phyloP scores from a whole-genome alignment of 2,888 invertebrate species.

The Nephrotoma flavescens region DNA sequence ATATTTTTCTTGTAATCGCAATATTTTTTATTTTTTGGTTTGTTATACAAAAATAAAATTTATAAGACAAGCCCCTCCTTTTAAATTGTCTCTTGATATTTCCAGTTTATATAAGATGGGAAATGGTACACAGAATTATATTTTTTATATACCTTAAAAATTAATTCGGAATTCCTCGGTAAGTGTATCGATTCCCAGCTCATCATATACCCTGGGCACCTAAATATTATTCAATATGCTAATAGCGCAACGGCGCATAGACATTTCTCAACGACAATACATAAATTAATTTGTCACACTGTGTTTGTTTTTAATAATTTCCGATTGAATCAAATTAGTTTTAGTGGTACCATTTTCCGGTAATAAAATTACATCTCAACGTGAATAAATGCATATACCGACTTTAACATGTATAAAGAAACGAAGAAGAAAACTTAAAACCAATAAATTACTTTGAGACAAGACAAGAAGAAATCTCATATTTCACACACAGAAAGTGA shows the following conservation, averaged over 20 bases:
- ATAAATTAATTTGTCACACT: not conserved
- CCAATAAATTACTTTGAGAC: not conserved
- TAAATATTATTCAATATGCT: not conserved
- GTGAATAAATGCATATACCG: not conserved
- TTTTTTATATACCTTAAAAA: too few relatives aligned
- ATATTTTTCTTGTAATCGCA: not conserved
- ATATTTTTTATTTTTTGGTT: not conserved
- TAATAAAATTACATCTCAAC: not conserved
- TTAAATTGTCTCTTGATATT: not conserved
- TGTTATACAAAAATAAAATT: not conserved
- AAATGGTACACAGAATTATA: not conserved
- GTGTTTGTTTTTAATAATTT: not conserved
- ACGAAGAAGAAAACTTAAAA: not conserved
- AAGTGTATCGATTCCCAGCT: not conserved
- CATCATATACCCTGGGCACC: not conserved
- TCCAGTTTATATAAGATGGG: not conserved
- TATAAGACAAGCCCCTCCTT: not conserved
- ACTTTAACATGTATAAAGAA: not conserved
- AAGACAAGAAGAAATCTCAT: not conserved
- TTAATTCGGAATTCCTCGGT: not conserved
- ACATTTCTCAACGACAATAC: not conserved
- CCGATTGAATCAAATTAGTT: not conserved
- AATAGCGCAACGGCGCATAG: not conserved
- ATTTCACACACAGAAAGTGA: not conserved
- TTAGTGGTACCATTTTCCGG: not conserved